Evolutionary conservation across 2,797 vertebrate species (phyloP), one percentile per base, ranked within the genome.

Genomic region (Schizopygopsis malacanthus): DNA sequence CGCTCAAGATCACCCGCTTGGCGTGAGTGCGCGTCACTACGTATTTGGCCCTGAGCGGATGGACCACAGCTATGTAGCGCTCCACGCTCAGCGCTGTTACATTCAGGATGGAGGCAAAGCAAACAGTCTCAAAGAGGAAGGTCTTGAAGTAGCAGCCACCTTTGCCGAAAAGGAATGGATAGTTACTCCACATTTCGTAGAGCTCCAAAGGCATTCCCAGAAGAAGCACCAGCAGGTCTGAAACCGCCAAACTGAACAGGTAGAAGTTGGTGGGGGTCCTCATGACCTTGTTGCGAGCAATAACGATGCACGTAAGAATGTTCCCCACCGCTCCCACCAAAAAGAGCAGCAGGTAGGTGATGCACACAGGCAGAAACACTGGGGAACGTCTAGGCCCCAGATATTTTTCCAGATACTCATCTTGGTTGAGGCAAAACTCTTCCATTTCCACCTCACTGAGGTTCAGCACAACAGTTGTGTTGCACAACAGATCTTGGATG

Each of bases 241-340:
- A 98, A 81, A 97, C 85, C 0, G 98, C 97, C 88, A 99, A 93
- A 91, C 98, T 99, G 93, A 99, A 96, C 80, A 99, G 93, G 92
- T 99, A 99, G 91, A 96, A 97, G 93, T 99, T 98, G 81, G 98
- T 99, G 50, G 98, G 97, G 0, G 97, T 98, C 91, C 95, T 95
- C 98, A 99, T 98, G 89, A 97, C 93, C 33, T 95, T 96, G 92
- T 98, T 95, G 83, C 93, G 94, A 15, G 96, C 90, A 88, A 99
- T 98, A 88, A 99, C 97, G 0, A 92, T 90, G 89, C 98, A 99
- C 2, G 97, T 99, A 37, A 99, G 94, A 0, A 88, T 89, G 22
- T 99, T 99, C 20, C 98, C 98, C 87, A 96, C 80, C 0, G 96
- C 92, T 0, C 98, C 98, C 63, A 98, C 95, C 39, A 92, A 28